Evolutionary conservation across 2,113 vertebrate species (phyloP).

Genomic region (Mustela nigripes): DNA sequence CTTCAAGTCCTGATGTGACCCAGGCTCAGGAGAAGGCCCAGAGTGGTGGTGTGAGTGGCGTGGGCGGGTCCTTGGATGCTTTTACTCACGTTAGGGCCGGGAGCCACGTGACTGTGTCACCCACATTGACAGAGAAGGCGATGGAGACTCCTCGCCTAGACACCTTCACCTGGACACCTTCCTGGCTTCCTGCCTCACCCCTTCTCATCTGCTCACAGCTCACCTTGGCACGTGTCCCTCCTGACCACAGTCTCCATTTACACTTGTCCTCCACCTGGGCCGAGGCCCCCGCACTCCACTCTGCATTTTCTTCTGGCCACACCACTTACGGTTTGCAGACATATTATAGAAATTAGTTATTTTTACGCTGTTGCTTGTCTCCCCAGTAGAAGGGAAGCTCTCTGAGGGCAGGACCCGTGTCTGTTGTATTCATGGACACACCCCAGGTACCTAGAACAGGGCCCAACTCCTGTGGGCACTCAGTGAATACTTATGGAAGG

Average conservation of each 20-base stretch:
- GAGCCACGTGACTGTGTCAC: rapidly evolving
- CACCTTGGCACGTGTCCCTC: neutral
- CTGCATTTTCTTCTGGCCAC: neutral
- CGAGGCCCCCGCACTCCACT: no score
- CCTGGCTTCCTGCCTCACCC: rapidly evolving
- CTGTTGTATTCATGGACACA: neutral
- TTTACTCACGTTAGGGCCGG: neutral
- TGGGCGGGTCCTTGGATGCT: neutral
- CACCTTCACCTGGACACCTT: neutral
- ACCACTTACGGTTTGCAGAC: neutral
- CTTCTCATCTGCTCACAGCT: no score
- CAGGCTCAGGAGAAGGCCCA: neutral
- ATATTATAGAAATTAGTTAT: neutral
- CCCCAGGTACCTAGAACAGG: neutral
- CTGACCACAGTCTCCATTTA: neutral
- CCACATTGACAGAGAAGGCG: neutral
- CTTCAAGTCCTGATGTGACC: neutral
- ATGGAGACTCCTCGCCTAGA: rapidly evolving
- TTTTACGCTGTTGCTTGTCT: neutral
- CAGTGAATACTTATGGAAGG: neutral
- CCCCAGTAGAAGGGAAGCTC: neutral
- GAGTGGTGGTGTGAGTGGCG: neutral
- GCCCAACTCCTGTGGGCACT: neutral
- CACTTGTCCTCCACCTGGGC: neutral
- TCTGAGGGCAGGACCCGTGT: neutral